These are phyloP conservation scores for Standfussiana lucernea DNA, from an alignment of 2,888 invertebrate species.

Conservation along the genomic window DNA sequence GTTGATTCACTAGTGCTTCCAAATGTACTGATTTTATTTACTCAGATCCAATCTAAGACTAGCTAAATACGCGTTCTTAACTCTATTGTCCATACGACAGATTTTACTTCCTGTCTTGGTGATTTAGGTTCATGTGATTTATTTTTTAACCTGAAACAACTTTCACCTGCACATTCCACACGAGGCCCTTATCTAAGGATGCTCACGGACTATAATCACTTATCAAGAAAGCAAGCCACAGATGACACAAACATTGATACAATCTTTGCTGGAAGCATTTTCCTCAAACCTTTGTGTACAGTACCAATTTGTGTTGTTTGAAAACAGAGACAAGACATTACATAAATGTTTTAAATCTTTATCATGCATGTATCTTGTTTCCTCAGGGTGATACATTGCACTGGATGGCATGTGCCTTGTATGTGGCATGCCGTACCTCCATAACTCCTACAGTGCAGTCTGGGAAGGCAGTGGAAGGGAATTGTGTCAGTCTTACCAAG, in stretches of 20 bases:
- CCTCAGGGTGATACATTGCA: conserved; percentile 96
- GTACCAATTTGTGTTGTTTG: conserved; percentile 19
- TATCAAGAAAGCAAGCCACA: neutral
- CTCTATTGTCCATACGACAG: neutral
- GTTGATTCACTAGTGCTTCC: neutral
- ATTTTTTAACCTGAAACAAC: conserved; percentile 33
- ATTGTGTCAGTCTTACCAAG: conserved; percentile 97
- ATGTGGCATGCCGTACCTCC: conserved; percentile 96
- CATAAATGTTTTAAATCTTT: neutral
- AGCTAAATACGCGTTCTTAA: neutral
- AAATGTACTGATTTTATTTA: neutral
- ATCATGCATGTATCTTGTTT: conserved; percentile 47
- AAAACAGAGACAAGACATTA: conserved; percentile 6
- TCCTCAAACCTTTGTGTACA: conserved; percentile 29
- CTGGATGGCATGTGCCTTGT: conserved; percentile 98
- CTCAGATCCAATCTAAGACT: neutral
- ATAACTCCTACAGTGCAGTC: conserved; percentile 95
- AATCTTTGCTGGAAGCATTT: conserved; percentile 15
- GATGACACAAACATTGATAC: neutral
- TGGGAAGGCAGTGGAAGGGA: conserved; percentile 95
- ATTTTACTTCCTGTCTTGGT: conserved; percentile 8
- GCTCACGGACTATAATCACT: neutral
- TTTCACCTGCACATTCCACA: conserved; percentile 26
- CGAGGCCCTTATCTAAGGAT: conserved; percentile 25
- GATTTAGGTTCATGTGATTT: conserved; percentile 9